Evolutionary conservation across 1,140 invertebrate species (phyloP), one percentile per base, ranked within the genome.

Genomic region (Phenacoccus solenopsis): DNA sequence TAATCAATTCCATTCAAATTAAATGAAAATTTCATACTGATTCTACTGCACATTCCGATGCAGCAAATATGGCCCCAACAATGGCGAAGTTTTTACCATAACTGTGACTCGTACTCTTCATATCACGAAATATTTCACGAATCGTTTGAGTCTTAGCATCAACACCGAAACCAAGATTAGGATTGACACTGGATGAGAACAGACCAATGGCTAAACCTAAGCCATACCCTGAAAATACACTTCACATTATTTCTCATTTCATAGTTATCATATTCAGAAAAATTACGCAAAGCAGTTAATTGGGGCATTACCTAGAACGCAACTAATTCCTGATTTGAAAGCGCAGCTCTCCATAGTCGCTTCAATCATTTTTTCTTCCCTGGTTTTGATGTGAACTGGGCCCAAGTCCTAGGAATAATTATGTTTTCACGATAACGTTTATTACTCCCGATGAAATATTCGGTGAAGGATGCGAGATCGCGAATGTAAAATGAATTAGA

Each of bases 71-170:
- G 22, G 88, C 86, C 70, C 96, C 97, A 74, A 98, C 84, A 61
- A 96, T 82, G 21, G 95, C 96, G 86, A 99, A 99, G 79, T 98
- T 98, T 81, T 98, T 98, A 0, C 91, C 96, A 81, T 98, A 97
- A 69, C 90, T 87, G 49, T 94, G 77, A 68, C 93, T 94, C 5
- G 94, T 89, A 0, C 81, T 82, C 80, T 91, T 93, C 93, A 98
- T 96, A 80, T 99, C 97, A 57, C 85, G 79, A 71, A 96, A 85
- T 59, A 95, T 88, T 80, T 94, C 87, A 73, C 86, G 79, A 0
- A 89, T 91, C 13, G 89, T 89, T 81, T 94, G 93, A 76, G 90
- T 90, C 49, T 89, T 84, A 61, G 81, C 85, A 5, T 79, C 78
- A 1, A 83, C 78, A 70, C 82, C 80, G 72, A 84, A 84, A 20